Percentiles rank a stretch among this genome's conserved stretches.
Evolutionary conservation across 2,113 vertebrate genomes (phyloP).

Genomic region (Atrichornis clamosus): DNA sequence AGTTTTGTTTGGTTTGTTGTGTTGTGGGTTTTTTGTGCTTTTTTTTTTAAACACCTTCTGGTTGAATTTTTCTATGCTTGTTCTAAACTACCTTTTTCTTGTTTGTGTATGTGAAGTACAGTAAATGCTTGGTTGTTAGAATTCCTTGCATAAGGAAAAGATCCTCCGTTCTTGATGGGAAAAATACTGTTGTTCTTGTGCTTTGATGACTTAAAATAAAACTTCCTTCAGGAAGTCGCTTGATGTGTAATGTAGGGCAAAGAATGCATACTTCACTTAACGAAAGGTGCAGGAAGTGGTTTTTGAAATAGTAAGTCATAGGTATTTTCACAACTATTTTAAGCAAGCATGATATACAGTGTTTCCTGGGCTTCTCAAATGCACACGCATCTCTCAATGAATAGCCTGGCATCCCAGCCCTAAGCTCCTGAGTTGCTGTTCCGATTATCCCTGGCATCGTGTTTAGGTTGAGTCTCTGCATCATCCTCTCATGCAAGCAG

Average conservation of each 20-base stretch:
- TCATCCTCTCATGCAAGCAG: not conserved
- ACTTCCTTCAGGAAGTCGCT: not conserved
- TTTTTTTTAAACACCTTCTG: not conserved
- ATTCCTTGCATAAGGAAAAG: not conserved
- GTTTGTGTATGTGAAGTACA: not conserved
- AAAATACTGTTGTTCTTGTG: not conserved
- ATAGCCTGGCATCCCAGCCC: not conserved
- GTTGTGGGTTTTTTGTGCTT: accelerated
- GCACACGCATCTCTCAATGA: not conserved
- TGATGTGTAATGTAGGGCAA: not conserved
- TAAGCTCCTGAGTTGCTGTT: not conserved
- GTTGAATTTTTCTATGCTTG: not conserved
- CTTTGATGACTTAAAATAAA: not conserved
- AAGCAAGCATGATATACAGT: not conserved
- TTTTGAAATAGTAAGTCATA: not conserved
- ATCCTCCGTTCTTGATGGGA: not conserved
- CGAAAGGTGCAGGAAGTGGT: not conserved
- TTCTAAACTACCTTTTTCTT: not conserved
- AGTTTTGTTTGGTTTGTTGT: not conserved
- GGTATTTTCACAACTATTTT: not conserved
- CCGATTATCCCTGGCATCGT: accelerated
- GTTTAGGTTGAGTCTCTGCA: not conserved
- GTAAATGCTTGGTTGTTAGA: not conserved
- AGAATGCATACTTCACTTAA: not conserved
- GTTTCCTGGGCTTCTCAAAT: not conserved